Evolutionary conservation across 2,797 vertebrate species (phyloP).

Genomic region (Merluccius polli): DNA sequence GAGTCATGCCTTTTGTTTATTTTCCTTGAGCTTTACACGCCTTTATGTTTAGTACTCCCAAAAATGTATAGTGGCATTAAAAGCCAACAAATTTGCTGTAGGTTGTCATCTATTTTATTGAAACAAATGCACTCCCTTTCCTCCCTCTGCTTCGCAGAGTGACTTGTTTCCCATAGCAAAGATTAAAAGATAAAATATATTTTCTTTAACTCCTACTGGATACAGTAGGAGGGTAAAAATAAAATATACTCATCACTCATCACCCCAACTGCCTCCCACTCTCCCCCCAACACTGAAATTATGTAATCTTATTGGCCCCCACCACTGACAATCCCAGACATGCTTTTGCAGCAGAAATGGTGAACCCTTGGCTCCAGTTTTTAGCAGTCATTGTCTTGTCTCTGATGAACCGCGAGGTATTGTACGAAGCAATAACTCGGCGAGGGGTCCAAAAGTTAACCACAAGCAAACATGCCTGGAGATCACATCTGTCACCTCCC

Average conservation of each 20-base stretch:
- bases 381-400: slow-evolving; percentile 56
- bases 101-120: background rate
- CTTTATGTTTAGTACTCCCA: background rate
- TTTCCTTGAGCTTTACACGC: background rate
- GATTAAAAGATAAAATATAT: background rate
- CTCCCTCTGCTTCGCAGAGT: background rate
- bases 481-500: slow-evolving; percentile 36
- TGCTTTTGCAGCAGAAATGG: background rate
- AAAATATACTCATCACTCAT: background rate
- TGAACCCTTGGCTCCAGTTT: slow-evolving; percentile 23
- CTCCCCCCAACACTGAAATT: background rate
- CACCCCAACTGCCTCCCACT: background rate
- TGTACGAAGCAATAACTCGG: slow-evolving; percentile 40
- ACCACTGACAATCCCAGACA: too few species aligned
- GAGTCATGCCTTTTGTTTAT: background rate
- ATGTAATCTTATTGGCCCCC: too few species aligned
- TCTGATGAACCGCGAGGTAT: slow-evolving; percentile 34
- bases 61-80: too few species aligned
- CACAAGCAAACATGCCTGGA: slow-evolving; percentile 23
- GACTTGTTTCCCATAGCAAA: background rate
- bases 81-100: too few species aligned
- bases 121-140: background rate
- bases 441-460: slow-evolving; percentile 47
- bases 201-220: background rate
- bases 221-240: background rate